These are phyloP conservation scores for Macheiramphus alcinus DNA, from an alignment of 2,113 vertebrate species.

Conservation along the genomic window DNA sequence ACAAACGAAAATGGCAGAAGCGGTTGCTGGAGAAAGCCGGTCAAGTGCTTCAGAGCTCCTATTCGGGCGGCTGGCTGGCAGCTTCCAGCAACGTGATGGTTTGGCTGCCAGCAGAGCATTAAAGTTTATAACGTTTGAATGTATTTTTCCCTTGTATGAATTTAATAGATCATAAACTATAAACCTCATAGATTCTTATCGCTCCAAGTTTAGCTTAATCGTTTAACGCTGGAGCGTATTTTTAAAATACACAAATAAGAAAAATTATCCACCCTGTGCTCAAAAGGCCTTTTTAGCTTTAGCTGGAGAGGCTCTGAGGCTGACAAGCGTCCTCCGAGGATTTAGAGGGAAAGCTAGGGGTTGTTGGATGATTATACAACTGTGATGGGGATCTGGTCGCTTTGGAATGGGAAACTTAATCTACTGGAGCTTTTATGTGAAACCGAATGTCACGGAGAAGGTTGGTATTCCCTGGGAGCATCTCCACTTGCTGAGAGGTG, in stretches of 20 bases:
- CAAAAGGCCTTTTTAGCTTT: not conserved
- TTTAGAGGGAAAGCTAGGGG: not conserved
- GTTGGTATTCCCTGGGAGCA: not conserved
- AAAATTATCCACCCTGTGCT: not conserved
- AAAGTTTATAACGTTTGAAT: not conserved
- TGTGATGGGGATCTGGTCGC: not conserved
- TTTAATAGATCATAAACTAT: slow-evolving; percentile 10
- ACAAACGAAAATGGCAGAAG: not conserved
- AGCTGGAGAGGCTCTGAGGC: not conserved
- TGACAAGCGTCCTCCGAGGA: not conserved
- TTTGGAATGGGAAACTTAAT: not conserved
- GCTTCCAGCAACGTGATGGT: not conserved
- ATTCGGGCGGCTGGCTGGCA: fast-evolving
- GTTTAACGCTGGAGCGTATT: not conserved
- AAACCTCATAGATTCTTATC: not conserved
- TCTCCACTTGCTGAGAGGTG: not conserved
- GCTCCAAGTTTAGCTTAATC: not conserved
- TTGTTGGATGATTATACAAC: not conserved
- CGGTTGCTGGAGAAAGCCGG: not conserved
- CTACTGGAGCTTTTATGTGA: not conserved
- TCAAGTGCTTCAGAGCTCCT: not conserved
- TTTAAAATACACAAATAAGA: not conserved
- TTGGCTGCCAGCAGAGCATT: not conserved
- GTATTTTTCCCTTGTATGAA: not conserved
- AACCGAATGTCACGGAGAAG: fast-evolving